Conservation (phyloP, 2,113 vertebrate species). For the Terrapene triunguis region DNA sequence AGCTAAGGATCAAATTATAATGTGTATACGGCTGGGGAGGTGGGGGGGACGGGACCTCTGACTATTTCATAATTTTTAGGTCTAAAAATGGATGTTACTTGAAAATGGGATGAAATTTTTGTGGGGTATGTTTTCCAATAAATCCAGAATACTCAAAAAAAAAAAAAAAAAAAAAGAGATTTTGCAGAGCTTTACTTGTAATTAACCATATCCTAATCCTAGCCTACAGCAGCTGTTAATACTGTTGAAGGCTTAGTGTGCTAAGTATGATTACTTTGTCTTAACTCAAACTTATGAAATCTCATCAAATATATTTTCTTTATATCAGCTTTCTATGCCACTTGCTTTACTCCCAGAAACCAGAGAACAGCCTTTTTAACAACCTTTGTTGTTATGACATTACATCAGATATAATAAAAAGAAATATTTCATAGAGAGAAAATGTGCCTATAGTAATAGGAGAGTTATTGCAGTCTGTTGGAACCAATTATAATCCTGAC, state of each 20-base stretch:
- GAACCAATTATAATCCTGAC: constrained; percentile 9
- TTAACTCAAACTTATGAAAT: background rate
- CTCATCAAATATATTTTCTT: background rate
- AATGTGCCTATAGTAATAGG: background rate
- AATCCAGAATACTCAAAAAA: background rate
- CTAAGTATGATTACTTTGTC: background rate
- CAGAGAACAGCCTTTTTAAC: background rate
- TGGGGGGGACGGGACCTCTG: no score
- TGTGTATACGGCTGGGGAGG: background rate
- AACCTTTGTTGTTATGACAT: background rate
- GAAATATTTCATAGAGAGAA: background rate
- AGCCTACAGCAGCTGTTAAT: background rate
- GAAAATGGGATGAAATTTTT: background rate
- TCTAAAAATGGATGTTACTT: background rate
- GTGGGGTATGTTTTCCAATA: background rate
- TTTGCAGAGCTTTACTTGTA: background rate
- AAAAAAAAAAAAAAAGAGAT: rapidly evolving
- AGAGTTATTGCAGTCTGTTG: constrained; percentile 12
- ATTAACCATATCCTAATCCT: background rate
- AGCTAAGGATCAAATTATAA: background rate
- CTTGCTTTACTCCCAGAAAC: rapidly evolving
- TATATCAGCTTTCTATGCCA: background rate
- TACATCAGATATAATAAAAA: background rate
- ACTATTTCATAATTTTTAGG: background rate
- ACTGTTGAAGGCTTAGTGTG: background rate